Percentiles rank a stretch among this genome's conserved stretches.
Evolutionary conservation across 2,888 invertebrate species (phyloP).

Genomic region (Hyposoter didymator): DNA sequence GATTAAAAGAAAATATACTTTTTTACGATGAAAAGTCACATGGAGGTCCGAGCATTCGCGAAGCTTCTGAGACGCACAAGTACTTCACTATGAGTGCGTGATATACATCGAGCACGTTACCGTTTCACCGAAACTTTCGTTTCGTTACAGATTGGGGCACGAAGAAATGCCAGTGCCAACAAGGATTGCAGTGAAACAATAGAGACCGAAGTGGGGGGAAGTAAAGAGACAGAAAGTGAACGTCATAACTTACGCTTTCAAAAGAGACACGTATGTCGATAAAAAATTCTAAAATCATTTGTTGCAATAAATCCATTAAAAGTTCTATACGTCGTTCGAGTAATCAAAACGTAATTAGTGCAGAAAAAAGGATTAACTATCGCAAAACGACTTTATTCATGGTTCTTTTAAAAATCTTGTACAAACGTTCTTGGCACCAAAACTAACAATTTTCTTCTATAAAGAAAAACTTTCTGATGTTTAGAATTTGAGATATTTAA

Average conservation of each 20-base stretch:
- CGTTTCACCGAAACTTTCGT: conserved; percentile 66
- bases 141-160: conserved; percentile 29
- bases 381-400: too few relatives aligned
- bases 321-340: background rate
- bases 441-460: too few relatives aligned
- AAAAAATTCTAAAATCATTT: background rate
- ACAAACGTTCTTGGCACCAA: too few relatives aligned
- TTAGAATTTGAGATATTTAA: too few relatives aligned
- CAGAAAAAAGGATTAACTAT: background rate
- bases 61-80: conserved; percentile 1
- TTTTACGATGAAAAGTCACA: background rate
- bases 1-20: background rate
- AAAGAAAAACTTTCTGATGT: too few relatives aligned
- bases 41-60: background rate
- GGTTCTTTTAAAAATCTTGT: too few relatives aligned
- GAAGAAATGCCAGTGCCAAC: conserved; percentile 40
- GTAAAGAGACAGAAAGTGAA: conserved; percentile 53
- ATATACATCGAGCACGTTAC: conserved; percentile 44
- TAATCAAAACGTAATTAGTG: background rate
- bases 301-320: conserved; percentile 2
- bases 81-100: conserved; percentile 12
- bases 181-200: conserved; percentile 24
- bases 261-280: background rate
- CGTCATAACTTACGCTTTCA: conserved; percentile 34
- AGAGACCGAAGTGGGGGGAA: conserved; percentile 30